Evolutionary conservation across 2,113 vertebrate species (phyloP).

Genomic region (Heptranchias perlo): DNA sequence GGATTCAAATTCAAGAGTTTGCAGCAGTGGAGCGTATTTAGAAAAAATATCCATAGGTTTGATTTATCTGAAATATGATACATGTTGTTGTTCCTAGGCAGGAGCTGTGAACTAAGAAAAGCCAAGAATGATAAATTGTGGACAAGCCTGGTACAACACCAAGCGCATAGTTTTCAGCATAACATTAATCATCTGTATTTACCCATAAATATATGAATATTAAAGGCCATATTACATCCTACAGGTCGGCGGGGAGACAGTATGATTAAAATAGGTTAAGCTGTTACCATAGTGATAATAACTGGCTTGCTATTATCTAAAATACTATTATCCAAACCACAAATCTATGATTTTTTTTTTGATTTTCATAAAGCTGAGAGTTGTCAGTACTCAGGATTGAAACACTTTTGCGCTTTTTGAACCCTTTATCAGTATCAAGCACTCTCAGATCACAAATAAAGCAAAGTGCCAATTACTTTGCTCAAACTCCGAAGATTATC

Average conservation of each 20-base stretch:
- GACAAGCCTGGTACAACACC: background rate
- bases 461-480: too few species aligned
- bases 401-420: background rate
- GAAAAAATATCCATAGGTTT: background rate
- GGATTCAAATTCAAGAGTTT: background rate
- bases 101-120: background rate
- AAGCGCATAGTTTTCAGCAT: background rate
- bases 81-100: background rate
- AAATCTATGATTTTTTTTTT: background rate
- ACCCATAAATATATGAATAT: background rate
- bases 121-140: background rate
- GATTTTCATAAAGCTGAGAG: background rate
- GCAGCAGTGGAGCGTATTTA: background rate
- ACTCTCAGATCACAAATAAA: too few species aligned
- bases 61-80: background rate
- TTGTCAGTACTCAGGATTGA: background rate
- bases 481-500: too few species aligned
- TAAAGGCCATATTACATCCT: background rate
- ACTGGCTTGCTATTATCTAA: background rate
- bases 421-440: too few species aligned
- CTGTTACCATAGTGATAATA: background rate
- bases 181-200: background rate
- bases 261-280: background rate
- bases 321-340: background rate
- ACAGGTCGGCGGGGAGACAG: background rate